A percentile compares a stretch with the other conserved stretches of the same genome.
Conservation (phyloP, 2,797 vertebrate species). For the Ataeniobius toweri region DNA sequence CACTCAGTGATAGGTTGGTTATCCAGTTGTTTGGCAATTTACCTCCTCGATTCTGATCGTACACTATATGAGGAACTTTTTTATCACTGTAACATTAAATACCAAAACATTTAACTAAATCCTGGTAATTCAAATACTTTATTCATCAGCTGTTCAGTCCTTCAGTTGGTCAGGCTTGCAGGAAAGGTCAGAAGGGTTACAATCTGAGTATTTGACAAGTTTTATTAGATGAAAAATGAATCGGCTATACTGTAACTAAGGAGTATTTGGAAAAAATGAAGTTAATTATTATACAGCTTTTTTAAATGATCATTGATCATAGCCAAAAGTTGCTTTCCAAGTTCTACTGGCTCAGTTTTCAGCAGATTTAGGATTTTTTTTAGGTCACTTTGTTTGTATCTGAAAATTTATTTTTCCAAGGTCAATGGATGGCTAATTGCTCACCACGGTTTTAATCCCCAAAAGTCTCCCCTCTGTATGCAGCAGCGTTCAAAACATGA, state of each 20-base stretch:
- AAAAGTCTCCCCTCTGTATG: neutral
- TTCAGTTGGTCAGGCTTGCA: too few relatives aligned
- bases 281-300: neutral
- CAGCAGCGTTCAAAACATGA: neutral
- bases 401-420: neutral
- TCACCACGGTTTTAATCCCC: neutral
- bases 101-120: too few relatives aligned
- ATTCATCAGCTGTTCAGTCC: too few relatives aligned
- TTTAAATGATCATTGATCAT: neutral
- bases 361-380: neutral
- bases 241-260: neutral
- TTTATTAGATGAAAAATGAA: neutral
- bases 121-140: too few relatives aligned
- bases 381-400: neutral
- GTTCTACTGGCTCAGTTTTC: neutral
- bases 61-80: too few relatives aligned
- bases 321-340: neutral
- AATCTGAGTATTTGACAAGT: neutral
- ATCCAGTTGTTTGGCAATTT: neutral
- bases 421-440: neutral
- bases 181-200: neutral
- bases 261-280: neutral
- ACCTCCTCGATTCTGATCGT: neutral
- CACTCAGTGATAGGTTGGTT: neutral
- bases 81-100: too few relatives aligned